Percentiles rank a stretch among this genome's conserved stretches.
Evolutionary conservation across 1,140 invertebrate genomes (phyloP).

Genomic region (honey bee (Apis mellifera)): DNA sequence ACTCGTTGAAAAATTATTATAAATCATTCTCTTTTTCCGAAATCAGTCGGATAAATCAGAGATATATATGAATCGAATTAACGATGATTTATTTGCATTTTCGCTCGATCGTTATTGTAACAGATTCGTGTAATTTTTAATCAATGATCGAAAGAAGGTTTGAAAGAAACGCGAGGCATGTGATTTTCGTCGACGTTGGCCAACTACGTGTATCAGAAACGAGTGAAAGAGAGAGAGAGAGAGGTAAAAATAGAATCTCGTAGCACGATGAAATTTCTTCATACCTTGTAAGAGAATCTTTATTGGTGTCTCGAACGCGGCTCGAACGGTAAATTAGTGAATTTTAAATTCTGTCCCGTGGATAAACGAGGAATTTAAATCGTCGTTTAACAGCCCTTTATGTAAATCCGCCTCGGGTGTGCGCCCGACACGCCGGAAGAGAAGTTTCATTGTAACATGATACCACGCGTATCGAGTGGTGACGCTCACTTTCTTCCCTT

Average conservation of each 20-base stretch:
- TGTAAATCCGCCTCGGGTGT: not conserved
- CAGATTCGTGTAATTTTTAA: not conserved
- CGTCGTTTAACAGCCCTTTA: slow-evolving; percentile 13
- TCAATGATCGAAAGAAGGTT: too few species aligned
- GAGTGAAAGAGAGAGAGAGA: not conserved
- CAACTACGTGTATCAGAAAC: too few species aligned
- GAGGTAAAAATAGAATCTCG: not conserved
- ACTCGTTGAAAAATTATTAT: not conserved
- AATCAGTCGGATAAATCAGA: not conserved
- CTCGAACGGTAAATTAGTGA: not conserved
- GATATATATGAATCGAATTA: not conserved
- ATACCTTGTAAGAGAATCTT: not conserved
- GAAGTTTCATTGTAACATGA: slow-evolving; percentile 18
- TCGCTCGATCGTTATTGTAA: not conserved
- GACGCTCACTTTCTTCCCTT: slow-evolving; percentile 29
- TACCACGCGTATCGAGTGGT: slow-evolving; percentile 11
- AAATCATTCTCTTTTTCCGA: not conserved
- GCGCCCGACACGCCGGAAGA: not conserved
- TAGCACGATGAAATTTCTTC: not conserved
- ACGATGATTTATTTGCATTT: slow-evolving; percentile 18
- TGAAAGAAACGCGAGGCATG: not conserved
- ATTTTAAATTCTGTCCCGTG: not conserved
- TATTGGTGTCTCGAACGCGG: not conserved
- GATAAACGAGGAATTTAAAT: not conserved
- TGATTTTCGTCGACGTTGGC: not conserved